Evolutionary conservation across 2,888 invertebrate species (phyloP), one percentile per base, ranked within the genome.

Genomic region (Lycophotia porphyrea): DNA sequence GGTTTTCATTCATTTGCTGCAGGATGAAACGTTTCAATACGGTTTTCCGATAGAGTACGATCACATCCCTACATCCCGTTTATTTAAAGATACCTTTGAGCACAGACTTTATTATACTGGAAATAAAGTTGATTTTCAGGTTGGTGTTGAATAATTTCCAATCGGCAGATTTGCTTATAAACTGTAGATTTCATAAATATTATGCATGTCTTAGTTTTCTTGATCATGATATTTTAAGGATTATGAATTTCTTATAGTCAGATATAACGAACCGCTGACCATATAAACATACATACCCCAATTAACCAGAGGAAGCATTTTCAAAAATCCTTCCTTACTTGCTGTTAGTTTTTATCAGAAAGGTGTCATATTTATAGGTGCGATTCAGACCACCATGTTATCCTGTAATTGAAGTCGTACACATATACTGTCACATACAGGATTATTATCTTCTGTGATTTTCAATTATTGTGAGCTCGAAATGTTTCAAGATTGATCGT

Each of bases 1-100:
- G 9, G 42, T 60, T 60, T 70, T 63, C 52, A 61, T 68, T 76
- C 52, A 55, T 60, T 77, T 27, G 39, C 24, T 77, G 5, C 58
- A 1, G 9, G 1, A 24, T 78, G 64, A 47, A 78, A 64, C 63
- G 44, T 63, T 71, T 63, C 55, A 24, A 47, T 18, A 77, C 15
- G 18, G 39, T 0, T 77, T 58, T 34, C 55, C 55, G 79, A 78
- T 78, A 58, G 71, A 58, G 24, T 27, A 11, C 71, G 36, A 0
- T 71, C 31, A 27, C 34, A 58, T 71, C 2, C 42, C 11, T 27
- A 27, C 34, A 58, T 71, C 2, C 42, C 11, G 34, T 24, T 68
- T 36, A 61, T 58, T 58, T 58, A 8, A 36, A 27, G 27, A 34
- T 67, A 42, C 24, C 18, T 68, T 68, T 63, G 18, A 60, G 8